Evolutionary conservation across 2,888 invertebrate genomes (phyloP).

Genomic region (Dasysyrphus tricinctus): DNA sequence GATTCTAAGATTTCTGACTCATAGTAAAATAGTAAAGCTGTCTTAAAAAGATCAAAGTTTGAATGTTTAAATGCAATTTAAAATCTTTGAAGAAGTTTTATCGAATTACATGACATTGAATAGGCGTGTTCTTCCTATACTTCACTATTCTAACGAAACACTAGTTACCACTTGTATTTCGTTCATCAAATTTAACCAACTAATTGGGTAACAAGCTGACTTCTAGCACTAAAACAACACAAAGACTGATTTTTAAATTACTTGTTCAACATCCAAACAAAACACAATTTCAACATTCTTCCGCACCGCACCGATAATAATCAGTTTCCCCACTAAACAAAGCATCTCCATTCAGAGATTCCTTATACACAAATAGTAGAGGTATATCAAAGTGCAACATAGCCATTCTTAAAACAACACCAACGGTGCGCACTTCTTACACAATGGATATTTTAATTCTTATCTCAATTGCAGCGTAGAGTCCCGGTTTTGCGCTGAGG

Average conservation of each 20-base stretch:
- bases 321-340: slow-evolving; percentile 9
- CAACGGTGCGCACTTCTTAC: slow-evolving; percentile 6
- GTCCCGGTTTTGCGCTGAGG: not conserved
- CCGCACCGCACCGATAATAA: slow-evolving; percentile 43
- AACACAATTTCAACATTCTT: slow-evolving; percentile 48
- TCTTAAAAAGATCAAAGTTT: not conserved
- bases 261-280: slow-evolving; percentile 46
- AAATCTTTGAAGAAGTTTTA: too few species aligned
- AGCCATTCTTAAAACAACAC: slow-evolving; percentile 40
- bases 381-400: slow-evolving; percentile 40
- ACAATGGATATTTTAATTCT: slow-evolving; percentile 25
- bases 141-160: not conserved
- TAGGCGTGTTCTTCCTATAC: not conserved
- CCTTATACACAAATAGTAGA: not conserved
- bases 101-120: not conserved
- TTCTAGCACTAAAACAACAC: slow-evolving; percentile 38
- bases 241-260: slow-evolving; percentile 40
- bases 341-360: slow-evolving; percentile 42
- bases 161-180: not conserved
- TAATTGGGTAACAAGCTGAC: slow-evolving; percentile 41
- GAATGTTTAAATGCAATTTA: too few species aligned
- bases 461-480: slow-evolving; percentile 8
- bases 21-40: too few species aligned
- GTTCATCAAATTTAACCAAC: slow-evolving; percentile 34
- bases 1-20: too few species aligned